These are phyloP conservation scores for Microchirus variegatus DNA, from an alignment of 2,797 vertebrate species.

Conservation along the genomic window DNA sequence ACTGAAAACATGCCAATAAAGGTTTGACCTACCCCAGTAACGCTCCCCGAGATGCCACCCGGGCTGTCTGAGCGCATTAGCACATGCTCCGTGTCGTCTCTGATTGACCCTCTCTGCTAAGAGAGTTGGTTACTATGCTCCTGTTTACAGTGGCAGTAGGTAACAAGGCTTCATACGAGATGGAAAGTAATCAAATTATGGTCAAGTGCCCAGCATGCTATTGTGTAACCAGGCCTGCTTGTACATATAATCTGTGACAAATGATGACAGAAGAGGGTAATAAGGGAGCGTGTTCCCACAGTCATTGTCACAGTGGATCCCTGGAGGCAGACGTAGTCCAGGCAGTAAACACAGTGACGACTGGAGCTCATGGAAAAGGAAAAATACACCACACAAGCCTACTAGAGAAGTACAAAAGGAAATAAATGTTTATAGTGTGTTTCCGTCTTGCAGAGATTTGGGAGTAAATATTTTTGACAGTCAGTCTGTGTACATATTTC, in stretches of 20 bases:
- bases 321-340: slow-evolving; percentile 16
- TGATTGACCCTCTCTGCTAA: slow-evolving; percentile 83
- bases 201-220: slow-evolving; percentile 75
- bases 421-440: slow-evolving; percentile 23
- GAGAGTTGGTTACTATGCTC: slow-evolving; percentile 65
- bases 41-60: slow-evolving; percentile 11
- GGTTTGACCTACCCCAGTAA: slow-evolving; percentile 5
- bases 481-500: slow-evolving; percentile 7
- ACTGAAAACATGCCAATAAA: not conserved
- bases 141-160: slow-evolving; percentile 72
- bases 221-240: slow-evolving; percentile 73
- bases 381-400: slow-evolving; percentile 3
- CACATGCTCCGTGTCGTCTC: slow-evolving; percentile 65
- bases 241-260: slow-evolving; percentile 75
- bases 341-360: slow-evolving; percentile 4
- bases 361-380: slow-evolving; percentile 12
- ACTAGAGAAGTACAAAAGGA: slow-evolving; percentile 20
- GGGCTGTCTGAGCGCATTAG: slow-evolving; percentile 19
- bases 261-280: slow-evolving; percentile 74
- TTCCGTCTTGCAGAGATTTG: slow-evolving; percentile 3
- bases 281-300: slow-evolving; percentile 63
- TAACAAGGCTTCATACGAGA: slow-evolving; percentile 80
- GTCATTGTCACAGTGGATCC: slow-evolving; percentile 46
- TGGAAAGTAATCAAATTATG: slow-evolving; percentile 79
- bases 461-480: slow-evolving; percentile 5